Percentiles rank a stretch among this genome's conserved stretches.
Conservation (phyloP, 1,140 invertebrate genomes). For the Drosophila elegans region DNA sequence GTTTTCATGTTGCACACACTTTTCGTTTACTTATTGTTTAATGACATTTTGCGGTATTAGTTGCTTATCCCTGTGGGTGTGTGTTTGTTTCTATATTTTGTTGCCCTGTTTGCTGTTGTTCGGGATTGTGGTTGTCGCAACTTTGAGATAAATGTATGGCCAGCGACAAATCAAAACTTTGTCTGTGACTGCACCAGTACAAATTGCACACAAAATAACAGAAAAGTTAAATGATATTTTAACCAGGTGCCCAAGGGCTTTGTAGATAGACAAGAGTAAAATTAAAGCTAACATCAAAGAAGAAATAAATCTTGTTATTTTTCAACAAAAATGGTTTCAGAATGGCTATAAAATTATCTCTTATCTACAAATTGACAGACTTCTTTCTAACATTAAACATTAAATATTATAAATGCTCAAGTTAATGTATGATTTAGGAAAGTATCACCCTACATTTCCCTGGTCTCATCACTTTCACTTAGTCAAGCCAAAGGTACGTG, state of each 20-base stretch:
- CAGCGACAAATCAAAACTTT: conserved; percentile 46
- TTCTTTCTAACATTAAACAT: too few relatives aligned
- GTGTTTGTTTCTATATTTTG: conserved; percentile 5
- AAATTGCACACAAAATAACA: conserved; percentile 1
- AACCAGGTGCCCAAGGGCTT: conserved; percentile 12
- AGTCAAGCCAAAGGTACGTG: neutral
- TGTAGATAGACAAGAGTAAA: neutral
- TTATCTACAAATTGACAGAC: too few relatives aligned
- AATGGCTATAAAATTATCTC: too few relatives aligned
- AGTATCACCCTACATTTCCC: too few relatives aligned
- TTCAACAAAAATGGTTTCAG: too few relatives aligned
- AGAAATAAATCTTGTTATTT: too few relatives aligned
- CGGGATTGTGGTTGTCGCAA: conserved; percentile 11
- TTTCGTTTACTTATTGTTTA: conserved; percentile 64
- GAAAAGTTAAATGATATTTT: conserved; percentile 1
- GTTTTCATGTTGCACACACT: conserved; percentile 23
- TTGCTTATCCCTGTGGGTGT: neutral
- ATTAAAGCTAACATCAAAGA: neutral
- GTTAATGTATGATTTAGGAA: too few relatives aligned
- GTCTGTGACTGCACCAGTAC: neutral
- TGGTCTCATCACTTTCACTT: too few relatives aligned
- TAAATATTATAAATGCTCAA: too few relatives aligned
- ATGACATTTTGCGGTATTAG: conserved; percentile 58
- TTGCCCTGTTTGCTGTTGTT: conserved; percentile 15
- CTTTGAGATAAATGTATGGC: conserved; percentile 37